phyloP scores from a whole-genome alignment of 2,797 vertebrate genomes.

The Phrynocephalus guinanensis region DNA sequence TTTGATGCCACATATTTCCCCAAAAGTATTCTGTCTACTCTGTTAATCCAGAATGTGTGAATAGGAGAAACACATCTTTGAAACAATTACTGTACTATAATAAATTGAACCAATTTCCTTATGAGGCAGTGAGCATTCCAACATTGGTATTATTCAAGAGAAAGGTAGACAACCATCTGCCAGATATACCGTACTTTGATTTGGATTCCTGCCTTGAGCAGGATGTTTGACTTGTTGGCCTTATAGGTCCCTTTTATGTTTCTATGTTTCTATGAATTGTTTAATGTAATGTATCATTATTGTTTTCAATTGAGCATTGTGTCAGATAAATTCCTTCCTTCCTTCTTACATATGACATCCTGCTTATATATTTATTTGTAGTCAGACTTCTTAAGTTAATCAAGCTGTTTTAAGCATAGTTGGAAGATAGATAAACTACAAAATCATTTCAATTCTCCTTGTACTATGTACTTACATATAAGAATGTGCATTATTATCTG shows the following conservation, averaged over 20 bases:
- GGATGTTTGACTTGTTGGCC: no score
- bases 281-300: constrained; percentile 33
- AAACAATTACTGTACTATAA: background rate
- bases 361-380: constrained; percentile 7
- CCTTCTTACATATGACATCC: background rate
- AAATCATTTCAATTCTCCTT: background rate
- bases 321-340: constrained; percentile 30
- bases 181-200: no score
- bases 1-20: no score
- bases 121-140: no score
- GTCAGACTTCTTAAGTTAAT: background rate
- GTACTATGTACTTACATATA: background rate
- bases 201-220: no score
- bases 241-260: no score
- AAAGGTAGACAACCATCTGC: no score
- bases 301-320: constrained; percentile 7
- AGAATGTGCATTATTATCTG: constrained; percentile 15
- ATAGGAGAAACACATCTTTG: background rate
- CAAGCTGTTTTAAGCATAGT: background rate
- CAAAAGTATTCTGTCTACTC: background rate
- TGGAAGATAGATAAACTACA: background rate
- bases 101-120: no score
- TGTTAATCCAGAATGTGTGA: constrained; percentile 29
- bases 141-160: no score
- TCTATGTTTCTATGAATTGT: background rate